Evolutionary conservation across 2,888 invertebrate genomes (phyloP), one percentile per base, ranked within the genome.

Genomic region (Clostera curtula): DNA sequence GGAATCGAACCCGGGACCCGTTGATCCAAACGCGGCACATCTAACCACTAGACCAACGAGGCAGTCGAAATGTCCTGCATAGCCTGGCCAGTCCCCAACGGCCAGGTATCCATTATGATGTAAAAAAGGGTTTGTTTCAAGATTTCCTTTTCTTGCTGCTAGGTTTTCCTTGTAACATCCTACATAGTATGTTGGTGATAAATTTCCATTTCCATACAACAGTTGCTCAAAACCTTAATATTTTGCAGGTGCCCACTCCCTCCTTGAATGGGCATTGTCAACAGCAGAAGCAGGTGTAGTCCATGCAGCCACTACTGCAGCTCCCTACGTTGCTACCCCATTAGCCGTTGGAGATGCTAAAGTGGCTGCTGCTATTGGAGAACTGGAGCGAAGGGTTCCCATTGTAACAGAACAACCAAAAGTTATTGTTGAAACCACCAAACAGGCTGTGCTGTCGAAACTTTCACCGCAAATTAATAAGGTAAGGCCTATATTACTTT

Each of bases 241-340:
- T 4, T 26, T 27, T 22, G n/a, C 40, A 88, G 89, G 87, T 27
- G 86, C 87, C 9, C 89, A 89, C 57, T 86, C 87, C 3, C 77
- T 90, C 25, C 77, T 89, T 10, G 88, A 88, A 65, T 90, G 90
- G 90, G 90, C 90, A 0, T 68, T 90, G 3, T 87, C 86, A 10
- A 88, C 89, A 1, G 88, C 90, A 1, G 90, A 90, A 52, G 87
- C 88, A 1, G 85, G 90, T 2, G 82, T 89, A 13, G 79, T 87
- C 12, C 84, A 87, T 41, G 89, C 90, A 0, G 85, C 91, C 1
- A 82, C 79, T 12, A 88, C 89, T 2, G 89, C 89, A 0, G 85
- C 82, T 1, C 90, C 90, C 0, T 87, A 87, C 40, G 89, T 89
- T 7, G 69, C 77, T 0, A 56, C 64, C 0, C 80, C 77, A 0